phyloP scores from a whole-genome alignment of 2,888 invertebrate genomes.

The Lymantria monacha region DNA sequence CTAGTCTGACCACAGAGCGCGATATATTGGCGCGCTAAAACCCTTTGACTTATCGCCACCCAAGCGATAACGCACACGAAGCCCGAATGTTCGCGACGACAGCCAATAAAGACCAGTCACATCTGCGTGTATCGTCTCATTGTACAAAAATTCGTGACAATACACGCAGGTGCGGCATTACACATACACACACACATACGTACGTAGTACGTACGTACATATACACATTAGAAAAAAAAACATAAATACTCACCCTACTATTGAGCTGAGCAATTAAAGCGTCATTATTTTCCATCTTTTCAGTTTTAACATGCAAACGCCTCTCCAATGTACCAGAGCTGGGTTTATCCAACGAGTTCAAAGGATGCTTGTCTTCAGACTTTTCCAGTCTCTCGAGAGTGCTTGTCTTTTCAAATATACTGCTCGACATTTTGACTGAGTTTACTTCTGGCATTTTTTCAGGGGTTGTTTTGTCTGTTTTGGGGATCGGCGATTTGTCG shows the following conservation, averaged over 20 bases:
- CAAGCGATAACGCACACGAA: too few species aligned
- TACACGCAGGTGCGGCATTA: too few species aligned
- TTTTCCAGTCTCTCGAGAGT: constrained; percentile 51
- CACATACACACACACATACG: too few species aligned
- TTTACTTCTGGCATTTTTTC: constrained; percentile 34
- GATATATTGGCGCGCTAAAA: too few species aligned
- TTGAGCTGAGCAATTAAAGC: constrained; percentile 72
- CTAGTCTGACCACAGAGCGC: too few species aligned
- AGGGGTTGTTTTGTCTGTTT: constrained; percentile 24
- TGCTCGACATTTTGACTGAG: constrained; percentile 22
- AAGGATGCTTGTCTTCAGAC: constrained; percentile 33
- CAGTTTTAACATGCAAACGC: constrained; percentile 44
- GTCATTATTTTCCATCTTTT: constrained; percentile 54
- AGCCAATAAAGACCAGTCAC: too few species aligned
- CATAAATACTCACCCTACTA: constrained; percentile 61
- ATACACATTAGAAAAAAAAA: too few species aligned
- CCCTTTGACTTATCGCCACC: too few species aligned
- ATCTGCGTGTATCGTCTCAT: too few species aligned
- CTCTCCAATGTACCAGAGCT: constrained; percentile 55
- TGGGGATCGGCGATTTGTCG: constrained; percentile 42
- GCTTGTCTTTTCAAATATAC: constrained; percentile 37
- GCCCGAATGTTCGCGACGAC: too few species aligned
- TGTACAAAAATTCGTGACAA: too few species aligned
- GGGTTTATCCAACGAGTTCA: constrained; percentile 35
- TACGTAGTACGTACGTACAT: too few species aligned